These are phyloP conservation scores for Sylvilagus bachmani DNA, from an alignment of 2,113 vertebrate genomes.

Conservation along the genomic window DNA sequence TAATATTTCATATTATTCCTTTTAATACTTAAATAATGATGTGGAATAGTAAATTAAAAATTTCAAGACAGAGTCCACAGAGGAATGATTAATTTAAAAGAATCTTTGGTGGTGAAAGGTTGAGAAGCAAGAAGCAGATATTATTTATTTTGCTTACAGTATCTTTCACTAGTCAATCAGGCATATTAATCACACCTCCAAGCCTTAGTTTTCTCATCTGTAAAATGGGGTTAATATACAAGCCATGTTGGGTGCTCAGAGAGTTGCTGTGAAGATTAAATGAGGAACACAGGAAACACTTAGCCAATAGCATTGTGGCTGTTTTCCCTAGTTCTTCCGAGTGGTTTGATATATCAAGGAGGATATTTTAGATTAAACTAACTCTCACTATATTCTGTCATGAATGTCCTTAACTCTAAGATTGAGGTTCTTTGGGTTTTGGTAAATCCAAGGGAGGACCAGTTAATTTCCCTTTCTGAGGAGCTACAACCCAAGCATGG, in stretches of 20 bases:
- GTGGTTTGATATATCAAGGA: not conserved
- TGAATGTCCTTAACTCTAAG: not conserved
- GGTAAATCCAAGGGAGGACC: not conserved
- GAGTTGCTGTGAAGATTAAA: not conserved
- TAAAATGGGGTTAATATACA: not conserved
- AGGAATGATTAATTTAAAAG: not conserved
- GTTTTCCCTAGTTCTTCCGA: constrained; percentile 26
- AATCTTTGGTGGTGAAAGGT: not conserved
- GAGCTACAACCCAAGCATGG: not conserved
- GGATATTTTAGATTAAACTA: not conserved
- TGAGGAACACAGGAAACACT: not conserved
- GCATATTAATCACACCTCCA: not conserved
- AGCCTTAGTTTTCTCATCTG: constrained; percentile 1
- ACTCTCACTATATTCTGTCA: not conserved
- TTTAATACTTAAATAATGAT: not conserved
- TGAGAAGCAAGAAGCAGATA: not conserved
- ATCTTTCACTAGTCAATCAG: not conserved
- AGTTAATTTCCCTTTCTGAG: not conserved
- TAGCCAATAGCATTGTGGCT: not conserved
- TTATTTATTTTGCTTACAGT: constrained; percentile 20
- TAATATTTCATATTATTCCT: not conserved
- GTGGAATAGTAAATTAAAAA: not conserved
- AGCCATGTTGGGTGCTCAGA: not conserved
- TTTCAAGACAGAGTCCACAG: not conserved
- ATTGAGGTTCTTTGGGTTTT: not conserved